A percentile compares a stretch with the other conserved stretches of the same genome.
These are phyloP conservation scores for Tenthredo distinguenda DNA, from an alignment of 2,888 invertebrate species.

Conservation along the genomic window DNA sequence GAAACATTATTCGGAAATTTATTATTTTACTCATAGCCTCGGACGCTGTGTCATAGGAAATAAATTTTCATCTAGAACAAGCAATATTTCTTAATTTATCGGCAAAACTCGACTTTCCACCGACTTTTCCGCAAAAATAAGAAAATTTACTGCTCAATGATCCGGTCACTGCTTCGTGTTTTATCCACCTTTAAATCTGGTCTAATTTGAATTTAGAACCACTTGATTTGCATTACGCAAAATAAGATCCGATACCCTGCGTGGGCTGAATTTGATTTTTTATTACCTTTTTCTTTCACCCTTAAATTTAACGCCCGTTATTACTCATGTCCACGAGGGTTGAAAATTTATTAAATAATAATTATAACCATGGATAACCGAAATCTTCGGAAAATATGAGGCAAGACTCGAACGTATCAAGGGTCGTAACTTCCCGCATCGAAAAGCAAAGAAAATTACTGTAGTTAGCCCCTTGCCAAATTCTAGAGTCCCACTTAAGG, in stretches of 20 bases:
- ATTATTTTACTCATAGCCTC: conserved; percentile 69
- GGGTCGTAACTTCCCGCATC: not conserved
- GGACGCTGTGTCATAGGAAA: conserved; percentile 54
- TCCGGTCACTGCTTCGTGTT: conserved; percentile 22
- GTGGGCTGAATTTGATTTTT: not conserved
- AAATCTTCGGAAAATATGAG: not conserved
- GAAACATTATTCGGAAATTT: conserved; percentile 73
- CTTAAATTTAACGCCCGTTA: not conserved
- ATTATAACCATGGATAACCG: not conserved
- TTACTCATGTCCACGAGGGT: not conserved
- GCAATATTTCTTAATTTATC: conserved; percentile 43
- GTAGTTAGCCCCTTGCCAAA: conserved; percentile 21
- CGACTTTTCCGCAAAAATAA: conserved; percentile 34
- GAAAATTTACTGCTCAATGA: conserved; percentile 41
- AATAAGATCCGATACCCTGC: not conserved
- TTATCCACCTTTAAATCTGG: conserved; percentile 6
- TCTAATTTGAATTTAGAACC: conserved; percentile 14
- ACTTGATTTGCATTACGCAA: not conserved
- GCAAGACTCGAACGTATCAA: not conserved
- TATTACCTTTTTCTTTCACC: not conserved
- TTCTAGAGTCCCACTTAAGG: conserved; percentile 24
- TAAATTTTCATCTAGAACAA: conserved; percentile 17
- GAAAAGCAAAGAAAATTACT: conserved; percentile 1
- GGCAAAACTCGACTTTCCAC: not conserved
- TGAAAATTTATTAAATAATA: not conserved